Base-by-base conservation (phyloP, 2,113 vertebrate species). In the Tupaia tana region DNA sequence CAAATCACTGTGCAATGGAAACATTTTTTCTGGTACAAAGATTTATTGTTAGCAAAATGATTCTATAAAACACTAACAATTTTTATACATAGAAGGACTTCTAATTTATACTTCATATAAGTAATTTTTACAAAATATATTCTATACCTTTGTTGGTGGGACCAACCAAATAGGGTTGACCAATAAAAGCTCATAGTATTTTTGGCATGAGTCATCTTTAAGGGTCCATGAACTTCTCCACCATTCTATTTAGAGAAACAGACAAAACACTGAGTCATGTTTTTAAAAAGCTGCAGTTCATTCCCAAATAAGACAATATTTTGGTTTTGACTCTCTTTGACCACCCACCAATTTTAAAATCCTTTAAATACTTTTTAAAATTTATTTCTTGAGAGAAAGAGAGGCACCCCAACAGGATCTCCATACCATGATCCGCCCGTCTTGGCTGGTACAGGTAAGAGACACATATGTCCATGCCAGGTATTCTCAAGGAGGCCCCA, bases 121-220 rank as follows among this genome's bases (percentile, higher is more conserved):
- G 56, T 54, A 87, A 95, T 79, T 94, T 91, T 75, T 66, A 94
- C 9, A 94, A 86, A 83, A 95, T 22, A 10, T 15, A 20, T 69
- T 59, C 14, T 63, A 31, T 98, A 99, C 99, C 99, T 99, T 99
- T 34, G 98, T 99, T 58, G 99, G 99, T n/a, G 99, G 98, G 63
- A 99, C 99, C 82, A 99, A 93, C 97, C 99, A 98, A 90, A 99
- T 95, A 0, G 99, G 99, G 96, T 99, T 99, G 90, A 99, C 98
- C n/a, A 99, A 13, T 8, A 99, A 94, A 25, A 98, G 97, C 97
- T 99, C 99, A 43, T 99, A 99, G 95, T 99, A 99, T 87, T 98
- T 99, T 97, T 99, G 98, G 97, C 99, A 99, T 6, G 99, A 98
- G 96, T 99, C 99, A 2, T 99, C 99, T 96, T 99, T 99, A 84